Percentiles rank a stretch among this genome's conserved stretches.
These are phyloP conservation scores for Scleropages formosus DNA, from an alignment of 2,797 vertebrate genomes.

Conservation along the genomic window DNA sequence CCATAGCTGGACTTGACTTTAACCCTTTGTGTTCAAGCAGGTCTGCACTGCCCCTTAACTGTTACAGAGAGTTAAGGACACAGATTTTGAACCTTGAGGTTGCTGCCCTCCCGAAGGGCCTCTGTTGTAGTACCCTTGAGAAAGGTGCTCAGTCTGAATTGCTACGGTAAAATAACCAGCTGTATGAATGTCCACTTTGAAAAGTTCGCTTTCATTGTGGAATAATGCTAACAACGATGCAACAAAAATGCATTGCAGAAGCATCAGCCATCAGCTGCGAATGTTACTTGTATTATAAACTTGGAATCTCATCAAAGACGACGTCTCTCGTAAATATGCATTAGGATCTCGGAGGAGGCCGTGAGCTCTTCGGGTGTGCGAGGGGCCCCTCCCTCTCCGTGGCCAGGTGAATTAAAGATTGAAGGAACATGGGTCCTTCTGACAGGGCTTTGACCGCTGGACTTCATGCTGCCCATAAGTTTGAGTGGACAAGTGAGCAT, in stretches of 20 bases:
- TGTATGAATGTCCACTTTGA: too few species aligned
- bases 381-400: too few species aligned
- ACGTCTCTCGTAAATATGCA: neutral
- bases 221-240: too few species aligned
- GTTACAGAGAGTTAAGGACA: neutral
- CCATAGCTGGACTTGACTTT: constrained; percentile 19
- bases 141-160: too few species aligned
- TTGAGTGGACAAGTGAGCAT: constrained; percentile 73
- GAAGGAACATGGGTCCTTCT: constrained; percentile 63
- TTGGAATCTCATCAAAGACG: too few species aligned
- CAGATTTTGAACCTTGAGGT: neutral
- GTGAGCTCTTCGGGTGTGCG: neutral
- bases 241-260: too few species aligned
- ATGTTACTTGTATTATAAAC: too few species aligned
- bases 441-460: constrained; percentile 64
- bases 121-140: too few species aligned
- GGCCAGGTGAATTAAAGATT: constrained; percentile 63
- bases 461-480: constrained; percentile 68
- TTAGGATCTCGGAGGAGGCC: neutral
- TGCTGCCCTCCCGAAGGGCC: too few species aligned
- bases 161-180: too few species aligned
- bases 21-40: neutral
- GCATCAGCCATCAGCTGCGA: too few species aligned
- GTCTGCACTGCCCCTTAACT: neutral
- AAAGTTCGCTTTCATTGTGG: too few species aligned